Evolutionary conservation across 2,888 invertebrate genomes (phyloP), one percentile per base, ranked within the genome.

Genomic region (Drosophila anceps): DNA sequence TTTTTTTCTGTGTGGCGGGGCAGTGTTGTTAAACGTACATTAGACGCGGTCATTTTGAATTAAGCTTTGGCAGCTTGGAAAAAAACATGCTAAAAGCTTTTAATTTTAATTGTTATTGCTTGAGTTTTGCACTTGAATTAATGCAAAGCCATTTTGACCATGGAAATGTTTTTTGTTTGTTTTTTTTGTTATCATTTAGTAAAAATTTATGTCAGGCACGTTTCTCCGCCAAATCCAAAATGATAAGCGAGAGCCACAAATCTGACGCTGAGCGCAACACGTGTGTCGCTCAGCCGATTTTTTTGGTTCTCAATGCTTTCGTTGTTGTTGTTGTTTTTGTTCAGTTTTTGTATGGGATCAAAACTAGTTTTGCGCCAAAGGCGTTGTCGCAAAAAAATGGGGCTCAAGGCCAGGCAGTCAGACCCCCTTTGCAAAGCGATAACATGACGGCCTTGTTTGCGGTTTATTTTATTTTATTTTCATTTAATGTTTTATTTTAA

Each of bases 241-340:
- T 15, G 63, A 73, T 72, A 63, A 58, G 39, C 60, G 43, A 62
- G 29, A 66, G 41, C 68, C 62, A n/a, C 39, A 35, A 33, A 61
- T 59, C 54, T 51, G 53, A 20, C 12, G 44, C 48, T 70, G 82
- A 87, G 87, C 78, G 82, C 78, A 76, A 82, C 88, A 87, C 84
- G 84, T 84, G 88, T 76, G 31, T 35, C 18, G 48, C 66, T 72
- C 81, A 53, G 60, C 43, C 71, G 81, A 73, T 73, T 46, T 59
- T 48, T 50, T 51, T 58, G 48, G 31, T 37, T 57, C n/a, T 53
- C 10, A 18, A 27, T 27, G 29, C 12, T 57, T 13, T 39, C 39
- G 10, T 37, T 18, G 51, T 74, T 15, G 24, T 18, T 20, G 24
- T 24, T 24, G n/a, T n/a, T n/a, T n/a, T n/a, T n/a, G n/a, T n/a